Evolutionary conservation across 2,888 invertebrate species (phyloP).

Genomic region (Nephrotoma guestfalica): DNA sequence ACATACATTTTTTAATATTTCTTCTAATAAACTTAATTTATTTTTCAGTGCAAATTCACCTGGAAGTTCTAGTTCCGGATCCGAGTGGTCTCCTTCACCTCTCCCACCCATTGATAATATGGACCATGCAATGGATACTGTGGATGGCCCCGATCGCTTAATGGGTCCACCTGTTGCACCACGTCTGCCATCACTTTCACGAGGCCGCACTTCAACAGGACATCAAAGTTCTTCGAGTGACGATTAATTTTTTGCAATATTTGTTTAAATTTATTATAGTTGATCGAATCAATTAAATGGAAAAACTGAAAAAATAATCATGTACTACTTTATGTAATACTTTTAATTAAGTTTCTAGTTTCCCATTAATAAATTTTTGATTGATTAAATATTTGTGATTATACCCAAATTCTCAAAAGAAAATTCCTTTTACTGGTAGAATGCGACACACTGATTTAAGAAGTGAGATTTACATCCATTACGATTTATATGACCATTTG

Average conservation of each 20-base stretch:
- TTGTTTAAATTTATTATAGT: background rate
- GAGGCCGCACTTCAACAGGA: constrained; percentile 11
- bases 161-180: constrained; percentile 29
- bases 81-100: constrained; percentile 32
- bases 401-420: background rate
- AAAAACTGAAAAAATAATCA: background rate
- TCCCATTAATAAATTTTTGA: background rate
- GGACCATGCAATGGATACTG: constrained; percentile 9
- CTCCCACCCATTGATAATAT: constrained; percentile 12
- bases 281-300: background rate
- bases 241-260: background rate
- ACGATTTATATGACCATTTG: too few relatives aligned
- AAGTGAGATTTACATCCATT: too few relatives aligned
- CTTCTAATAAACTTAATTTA: background rate
- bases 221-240: constrained; percentile 14
- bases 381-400: background rate
- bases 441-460: too few relatives aligned
- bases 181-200: constrained; percentile 22
- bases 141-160: constrained; percentile 19
- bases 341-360: background rate
- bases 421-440: background rate
- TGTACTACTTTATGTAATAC: background rate
- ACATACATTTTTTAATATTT: background rate
- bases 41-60: constrained; percentile 27
- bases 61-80: constrained; percentile 30